phyloP scores from a whole-genome alignment of 2,113 vertebrate species.

The Rynchops niger region DNA sequence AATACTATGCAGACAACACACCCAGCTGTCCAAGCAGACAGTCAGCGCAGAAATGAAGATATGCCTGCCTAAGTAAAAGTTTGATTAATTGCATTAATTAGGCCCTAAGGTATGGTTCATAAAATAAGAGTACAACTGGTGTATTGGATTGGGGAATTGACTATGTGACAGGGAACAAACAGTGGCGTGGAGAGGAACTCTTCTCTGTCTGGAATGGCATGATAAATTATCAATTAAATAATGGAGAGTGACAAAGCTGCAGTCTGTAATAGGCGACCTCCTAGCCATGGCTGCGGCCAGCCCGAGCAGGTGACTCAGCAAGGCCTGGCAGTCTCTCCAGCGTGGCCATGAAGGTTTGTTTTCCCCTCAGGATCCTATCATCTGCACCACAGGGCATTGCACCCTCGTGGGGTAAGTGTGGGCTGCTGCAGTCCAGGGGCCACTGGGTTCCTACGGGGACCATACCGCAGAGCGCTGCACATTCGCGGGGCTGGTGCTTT shows the following conservation, averaged over 20 bases:
- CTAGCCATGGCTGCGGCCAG: neutral
- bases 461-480: accelerated
- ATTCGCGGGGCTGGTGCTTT: neutral
- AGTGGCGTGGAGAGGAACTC: conserved; percentile 2
- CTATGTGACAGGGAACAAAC: conserved; percentile 72
- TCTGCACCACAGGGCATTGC: accelerated
- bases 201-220: conserved; percentile 40
- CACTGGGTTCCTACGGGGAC: neutral
- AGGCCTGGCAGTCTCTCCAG: neutral
- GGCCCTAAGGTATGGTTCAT: conserved; percentile 75
- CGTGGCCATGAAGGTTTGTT: accelerated
- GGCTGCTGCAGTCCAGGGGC: neutral
- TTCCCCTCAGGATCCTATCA: neutral
- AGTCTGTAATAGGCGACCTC: neutral
- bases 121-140: conserved; percentile 70
- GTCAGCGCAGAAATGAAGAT: conserved; percentile 46
- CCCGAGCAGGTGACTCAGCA: neutral
- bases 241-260: conserved; percentile 47
- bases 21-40: conserved; percentile 61
- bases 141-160: conserved; percentile 68
- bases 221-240: conserved; percentile 65
- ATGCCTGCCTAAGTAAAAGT: conserved; percentile 68
- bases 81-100: conserved; percentile 81
- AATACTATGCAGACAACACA: conserved; percentile 54
- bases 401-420: accelerated